Evolutionary conservation across 2,888 invertebrate genomes (phyloP), one percentile per base, ranked within the genome.

Genomic region (Cryptosula pallasiana): DNA sequence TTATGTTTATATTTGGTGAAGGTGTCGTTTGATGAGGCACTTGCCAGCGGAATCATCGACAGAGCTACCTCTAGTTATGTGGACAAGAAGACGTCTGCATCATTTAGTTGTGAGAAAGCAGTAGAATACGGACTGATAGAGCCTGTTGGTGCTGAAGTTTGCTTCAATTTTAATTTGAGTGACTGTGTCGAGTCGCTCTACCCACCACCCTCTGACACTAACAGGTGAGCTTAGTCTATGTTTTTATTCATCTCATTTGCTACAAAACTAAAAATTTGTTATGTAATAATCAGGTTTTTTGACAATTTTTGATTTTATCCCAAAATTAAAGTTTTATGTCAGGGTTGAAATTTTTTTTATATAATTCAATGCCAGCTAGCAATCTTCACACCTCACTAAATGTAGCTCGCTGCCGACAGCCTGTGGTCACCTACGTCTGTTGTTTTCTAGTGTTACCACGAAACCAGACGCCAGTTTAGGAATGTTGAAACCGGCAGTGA

Each of bases 31-130:
- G 91, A 94, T 79, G 91, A 91, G 81, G 93, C 93, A 1, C 89
- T 91, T 75, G 89, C 91, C 81, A 87, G 90, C 73, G 92, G 92
- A 2, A 88, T 93, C 72, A 90, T 93, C 72, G 89, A 94, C 16
- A 90, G 92, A 0, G 92, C 93, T 85, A 95, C 95, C 73, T 94
- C 94, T 69, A 90, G 93, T 73, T 88, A 93, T 27, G 13, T 32
- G 9, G 34, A 63, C n/a, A 63, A 63, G 32, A 20, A 32, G 34
- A 63, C 63, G 25, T 20, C 29, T 3, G 34, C 63, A 27, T 63
- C 63, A 32, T 27, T 63, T 32, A 63, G 32, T 32, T 63, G 63
- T 34, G 63, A 63, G 32, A 32, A 32, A 34, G 63, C 63, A 13
- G 27, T 27, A 27, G 9, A 27, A 13, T 13, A 29, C n/a, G 63